phyloP scores from a whole-genome alignment of 2,888 invertebrate genomes.

The Amiota mariae region DNA sequence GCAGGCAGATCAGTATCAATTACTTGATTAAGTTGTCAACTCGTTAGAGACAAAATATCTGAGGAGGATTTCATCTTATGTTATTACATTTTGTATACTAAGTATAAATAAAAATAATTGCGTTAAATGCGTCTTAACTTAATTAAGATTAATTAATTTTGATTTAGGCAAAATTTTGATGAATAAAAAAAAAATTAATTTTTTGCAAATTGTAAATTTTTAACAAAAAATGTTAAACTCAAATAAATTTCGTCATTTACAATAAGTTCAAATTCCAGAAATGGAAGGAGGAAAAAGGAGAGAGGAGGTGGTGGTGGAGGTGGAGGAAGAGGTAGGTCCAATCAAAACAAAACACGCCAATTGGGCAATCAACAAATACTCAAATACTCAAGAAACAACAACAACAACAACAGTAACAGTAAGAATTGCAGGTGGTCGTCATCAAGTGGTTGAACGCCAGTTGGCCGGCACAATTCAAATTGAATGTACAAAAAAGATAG shows the following conservation, averaged over 20 bases:
- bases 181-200: neutral
- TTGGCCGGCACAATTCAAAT: neutral
- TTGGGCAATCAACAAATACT: neutral
- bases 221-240: neutral
- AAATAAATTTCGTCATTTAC: no score
- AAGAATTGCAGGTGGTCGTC: constrained; percentile 8
- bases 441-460: neutral
- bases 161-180: neutral
- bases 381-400: neutral
- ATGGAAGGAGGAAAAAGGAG: no score
- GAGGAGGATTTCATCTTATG: no score
- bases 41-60: neutral
- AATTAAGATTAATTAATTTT: constrained; percentile 14
- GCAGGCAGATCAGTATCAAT: constrained; percentile 46
- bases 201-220: neutral
- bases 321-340: neutral
- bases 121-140: no score
- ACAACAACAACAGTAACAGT: neutral
- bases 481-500: no score
- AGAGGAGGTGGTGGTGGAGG: no score
- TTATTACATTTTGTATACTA: no score
- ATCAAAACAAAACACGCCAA: neutral
- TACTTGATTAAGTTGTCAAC: neutral
- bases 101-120: no score
- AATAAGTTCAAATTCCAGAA: no score